These are phyloP conservation scores for Sylvicola cinctus DNA, from an alignment of 2,888 invertebrate species.

Conservation along the genomic window DNA sequence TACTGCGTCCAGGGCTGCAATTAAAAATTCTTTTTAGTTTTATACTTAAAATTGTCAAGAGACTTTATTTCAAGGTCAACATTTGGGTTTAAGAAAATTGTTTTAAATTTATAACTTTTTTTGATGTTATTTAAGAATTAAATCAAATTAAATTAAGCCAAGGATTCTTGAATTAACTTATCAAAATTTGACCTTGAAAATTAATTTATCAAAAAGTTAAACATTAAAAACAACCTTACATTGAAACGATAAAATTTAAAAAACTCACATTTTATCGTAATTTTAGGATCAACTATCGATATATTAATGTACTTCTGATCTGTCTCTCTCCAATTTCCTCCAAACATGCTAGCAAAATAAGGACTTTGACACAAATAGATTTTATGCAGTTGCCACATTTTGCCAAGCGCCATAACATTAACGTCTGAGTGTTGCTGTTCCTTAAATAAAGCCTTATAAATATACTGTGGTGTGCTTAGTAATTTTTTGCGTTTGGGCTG, in stretches of 20 bases:
- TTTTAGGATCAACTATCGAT: slow-evolving; percentile 48
- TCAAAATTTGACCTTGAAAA: too few species aligned
- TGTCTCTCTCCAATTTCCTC: slow-evolving; percentile 55
- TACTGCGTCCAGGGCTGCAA: slow-evolving; percentile 42
- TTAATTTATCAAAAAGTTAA: too few species aligned
- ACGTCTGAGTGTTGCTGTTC: slow-evolving; percentile 59
- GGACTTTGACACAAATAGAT: slow-evolving; percentile 62
- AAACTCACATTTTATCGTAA: slow-evolving; percentile 43
- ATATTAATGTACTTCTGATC: slow-evolving; percentile 41
- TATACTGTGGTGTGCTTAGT: slow-evolving; percentile 52
- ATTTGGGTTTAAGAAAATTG: neutral
- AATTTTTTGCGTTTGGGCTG: too few species aligned
- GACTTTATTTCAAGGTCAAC: too few species aligned
- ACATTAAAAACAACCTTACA: too few species aligned
- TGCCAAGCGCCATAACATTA: slow-evolving; percentile 44
- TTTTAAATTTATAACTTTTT: slow-evolving; percentile 3
- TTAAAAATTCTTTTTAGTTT: slow-evolving; percentile 9
- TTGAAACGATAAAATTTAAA: neutral
- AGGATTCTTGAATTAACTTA: too few species aligned
- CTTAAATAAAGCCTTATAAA: slow-evolving; percentile 53
- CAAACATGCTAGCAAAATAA: slow-evolving; percentile 64
- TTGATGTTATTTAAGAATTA: too few species aligned
- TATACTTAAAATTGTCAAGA: slow-evolving; percentile 5
- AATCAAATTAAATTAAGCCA: too few species aligned
- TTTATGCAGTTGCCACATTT: slow-evolving; percentile 55